Percentiles rank a stretch among this genome's conserved stretches.
These are phyloP conservation scores for Achatina immaculata DNA, from an alignment of 1,140 invertebrate species.

Conservation along the genomic window DNA sequence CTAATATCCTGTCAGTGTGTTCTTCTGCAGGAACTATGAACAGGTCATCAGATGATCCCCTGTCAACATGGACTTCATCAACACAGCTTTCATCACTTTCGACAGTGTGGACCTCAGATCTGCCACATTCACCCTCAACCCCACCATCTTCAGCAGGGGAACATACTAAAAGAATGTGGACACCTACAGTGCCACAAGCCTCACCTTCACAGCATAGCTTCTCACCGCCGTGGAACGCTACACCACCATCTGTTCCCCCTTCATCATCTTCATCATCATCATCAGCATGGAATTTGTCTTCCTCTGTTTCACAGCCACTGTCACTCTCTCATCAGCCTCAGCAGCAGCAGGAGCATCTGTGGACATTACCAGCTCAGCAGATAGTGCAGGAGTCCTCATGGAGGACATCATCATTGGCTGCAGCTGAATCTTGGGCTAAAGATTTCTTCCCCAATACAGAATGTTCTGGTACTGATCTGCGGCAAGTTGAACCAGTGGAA, in stretches of 20 bases:
- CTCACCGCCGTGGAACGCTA: conserved; percentile 15
- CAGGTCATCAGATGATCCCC: too few species aligned
- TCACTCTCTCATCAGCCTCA: not conserved
- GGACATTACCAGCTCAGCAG: not conserved
- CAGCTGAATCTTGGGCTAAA: conserved; percentile 24
- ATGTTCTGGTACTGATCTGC: too few species aligned
- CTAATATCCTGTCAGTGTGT: too few species aligned
- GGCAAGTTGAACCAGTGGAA: too few species aligned
- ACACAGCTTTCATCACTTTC: not conserved
- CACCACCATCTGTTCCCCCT: conserved; percentile 9
- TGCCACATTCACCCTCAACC: not conserved
- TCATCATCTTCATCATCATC: conserved; percentile 14
- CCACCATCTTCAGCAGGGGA: conserved; percentile 2
- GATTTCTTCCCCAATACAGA: not conserved
- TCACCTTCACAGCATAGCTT: conserved; percentile 6
- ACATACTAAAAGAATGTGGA: not conserved
- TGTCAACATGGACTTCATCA: not conserved
- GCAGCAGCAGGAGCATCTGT: not conserved
- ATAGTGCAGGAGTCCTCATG: conserved; percentile 2
- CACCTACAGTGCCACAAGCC: not conserved
- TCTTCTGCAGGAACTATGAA: too few species aligned
- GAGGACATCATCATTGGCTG: conserved; percentile 3
- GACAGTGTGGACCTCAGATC: not conserved
- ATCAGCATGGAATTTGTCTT: conserved; percentile 22
- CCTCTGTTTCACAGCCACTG: not conserved